Percentiles rank a stretch among this genome's conserved stretches.
Conservation (phyloP, 1,140 invertebrate genomes). For the Drosophila mojavensis region DNA sequence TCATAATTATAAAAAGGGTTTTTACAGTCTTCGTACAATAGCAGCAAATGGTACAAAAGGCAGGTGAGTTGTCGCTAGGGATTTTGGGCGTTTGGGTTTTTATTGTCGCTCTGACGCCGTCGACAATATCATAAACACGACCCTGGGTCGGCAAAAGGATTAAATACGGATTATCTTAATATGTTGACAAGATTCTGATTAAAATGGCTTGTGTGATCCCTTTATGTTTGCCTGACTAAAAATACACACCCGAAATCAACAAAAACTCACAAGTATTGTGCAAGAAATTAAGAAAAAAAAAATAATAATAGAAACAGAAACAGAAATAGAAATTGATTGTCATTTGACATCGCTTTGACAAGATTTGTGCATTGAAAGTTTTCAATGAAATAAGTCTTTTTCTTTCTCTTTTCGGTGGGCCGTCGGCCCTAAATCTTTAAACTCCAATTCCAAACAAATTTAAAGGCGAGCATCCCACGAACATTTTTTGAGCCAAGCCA, state of each 20-base stretch:
- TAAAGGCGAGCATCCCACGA: not conserved
- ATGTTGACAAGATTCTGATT: constrained; percentile 79
- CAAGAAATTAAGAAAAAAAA: too few species aligned
- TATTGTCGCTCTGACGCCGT: constrained; percentile 34
- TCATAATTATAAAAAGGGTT: constrained; percentile 81
- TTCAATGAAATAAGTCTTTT: not conserved
- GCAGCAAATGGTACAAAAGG: constrained; percentile 60
- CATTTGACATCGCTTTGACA: constrained; percentile 1
- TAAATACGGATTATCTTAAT: constrained; percentile 81
- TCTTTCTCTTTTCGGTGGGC: not conserved
- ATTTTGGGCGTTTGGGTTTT: constrained; percentile 43
- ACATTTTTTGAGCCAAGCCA: not conserved
- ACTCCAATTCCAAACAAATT: not conserved
- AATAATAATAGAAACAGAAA: too few species aligned
- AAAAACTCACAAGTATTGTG: not conserved
- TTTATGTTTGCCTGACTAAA: constrained; percentile 23
- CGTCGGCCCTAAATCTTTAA: not conserved
- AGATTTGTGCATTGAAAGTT: not conserved
- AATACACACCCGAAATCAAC: constrained; percentile 4
- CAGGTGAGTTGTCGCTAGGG: constrained; percentile 59
- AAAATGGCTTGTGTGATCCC: constrained; percentile 40
- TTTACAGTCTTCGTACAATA: constrained; percentile 59
- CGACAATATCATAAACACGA: constrained; percentile 47
- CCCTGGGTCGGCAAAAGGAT: constrained; percentile 78
- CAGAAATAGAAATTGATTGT: constrained; percentile 2